Evolutionary conservation across 2,113 vertebrate genomes (phyloP), one percentile per base, ranked within the genome.

Genomic region (Galeopterus variegatus): DNA sequence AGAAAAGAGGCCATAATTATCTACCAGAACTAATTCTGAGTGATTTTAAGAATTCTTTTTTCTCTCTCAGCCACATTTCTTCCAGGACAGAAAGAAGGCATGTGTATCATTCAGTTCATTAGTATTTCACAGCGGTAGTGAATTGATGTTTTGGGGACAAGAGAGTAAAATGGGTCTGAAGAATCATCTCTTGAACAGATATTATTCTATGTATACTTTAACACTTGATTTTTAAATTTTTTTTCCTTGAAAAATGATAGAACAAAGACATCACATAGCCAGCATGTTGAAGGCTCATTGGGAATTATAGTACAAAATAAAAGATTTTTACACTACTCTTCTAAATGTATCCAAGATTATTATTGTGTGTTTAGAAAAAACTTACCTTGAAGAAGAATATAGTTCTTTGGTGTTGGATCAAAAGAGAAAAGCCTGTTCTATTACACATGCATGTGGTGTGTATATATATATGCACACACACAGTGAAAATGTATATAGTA

Each of bases 181-280:
- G 8, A 85, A 70, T 88, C 36, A 88, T 2, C 3, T 65, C 11
- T 84, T 72, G 23, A 87, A 56, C 4, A 56, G 18, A 8, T 75
- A 50, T 84, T 75, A 56, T 92, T 93, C 86, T 58, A 14, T 81
- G 28, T 31, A 65, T 2, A 65, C 5, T 56, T 56, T 23, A 72
- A 48, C 2, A 72, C 18, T 17, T 21, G 0, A 58, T 75, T 85
- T 19, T 73, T 87, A 41, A 41, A 41, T 31, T 3, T 7, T 86
- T 83, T 88, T 76, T 33, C 12, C 24, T 91, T 52, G 64, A 93
- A 90, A 90, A 65, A 58, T 76, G 23, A 73, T 69, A n/a, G 54
- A 92, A 77, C 11, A 60, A 18, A 73, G 41, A 77, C 14, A 58
- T 17, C 9, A 19, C 41, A 64, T 19, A 21, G 5, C 76, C 1